Percentiles rank a stretch among this genome's conserved stretches.
phyloP scores from a whole-genome alignment of 2,888 invertebrate species.

The Noctua janthina region DNA sequence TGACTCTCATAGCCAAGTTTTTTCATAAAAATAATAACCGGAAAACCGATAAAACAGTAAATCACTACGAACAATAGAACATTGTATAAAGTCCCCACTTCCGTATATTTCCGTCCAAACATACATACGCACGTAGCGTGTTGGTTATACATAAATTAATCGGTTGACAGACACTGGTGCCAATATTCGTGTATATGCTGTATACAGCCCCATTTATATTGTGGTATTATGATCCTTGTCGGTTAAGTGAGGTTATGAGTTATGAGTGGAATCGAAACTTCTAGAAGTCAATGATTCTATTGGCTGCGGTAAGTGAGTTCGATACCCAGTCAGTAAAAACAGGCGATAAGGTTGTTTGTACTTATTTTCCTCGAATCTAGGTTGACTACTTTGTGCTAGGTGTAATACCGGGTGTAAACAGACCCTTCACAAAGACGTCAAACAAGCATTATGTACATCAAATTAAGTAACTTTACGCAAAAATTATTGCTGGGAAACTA shows the following conservation, averaged over 20 bases:
- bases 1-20: background rate
- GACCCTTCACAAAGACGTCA: too few relatives aligned
- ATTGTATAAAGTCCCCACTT: background rate
- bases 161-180: constrained; percentile 8
- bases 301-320: background rate
- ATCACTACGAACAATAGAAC: constrained; percentile 12
- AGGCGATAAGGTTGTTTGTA: too few relatives aligned
- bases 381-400: too few relatives aligned
- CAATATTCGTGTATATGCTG: background rate
- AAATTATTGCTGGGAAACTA: too few relatives aligned
- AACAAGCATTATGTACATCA: too few relatives aligned
- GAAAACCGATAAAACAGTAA: constrained; percentile 25
- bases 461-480: too few relatives aligned
- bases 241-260: constrained; percentile 21
- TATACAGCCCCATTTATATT: constrained; percentile 3
- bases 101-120: constrained; percentile 18
- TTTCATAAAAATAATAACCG: constrained; percentile 9
- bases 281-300: background rate
- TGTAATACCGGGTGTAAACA: too few relatives aligned
- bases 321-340: too few relatives aligned
- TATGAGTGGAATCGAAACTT: constrained; percentile 13
- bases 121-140: constrained; percentile 33
- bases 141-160: constrained; percentile 18
- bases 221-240: constrained; percentile 21
- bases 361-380: too few relatives aligned